Conservation (phyloP, 2,113 vertebrate species). For the Notiomystis cincta region DNA sequence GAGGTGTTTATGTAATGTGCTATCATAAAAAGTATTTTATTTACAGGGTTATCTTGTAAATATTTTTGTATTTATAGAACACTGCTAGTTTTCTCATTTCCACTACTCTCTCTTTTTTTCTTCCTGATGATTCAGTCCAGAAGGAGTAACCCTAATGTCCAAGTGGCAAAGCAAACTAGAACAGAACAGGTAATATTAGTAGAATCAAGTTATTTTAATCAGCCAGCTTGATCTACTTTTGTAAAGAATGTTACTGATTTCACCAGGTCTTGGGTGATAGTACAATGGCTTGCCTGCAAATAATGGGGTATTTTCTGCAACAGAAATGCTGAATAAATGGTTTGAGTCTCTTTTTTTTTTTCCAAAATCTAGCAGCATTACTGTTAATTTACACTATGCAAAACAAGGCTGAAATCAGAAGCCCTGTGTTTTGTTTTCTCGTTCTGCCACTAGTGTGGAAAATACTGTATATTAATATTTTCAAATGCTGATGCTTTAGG, state of each 20-base stretch:
- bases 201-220: not conserved
- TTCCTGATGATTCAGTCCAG: slow-evolving; percentile 22
- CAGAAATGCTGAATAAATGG: not conserved
- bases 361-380: not conserved
- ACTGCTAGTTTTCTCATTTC: not conserved
- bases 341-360: not conserved
- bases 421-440: not conserved
- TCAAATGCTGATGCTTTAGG: not conserved
- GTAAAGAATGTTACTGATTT: not conserved
- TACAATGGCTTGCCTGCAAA: not conserved
- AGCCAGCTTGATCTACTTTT: not conserved
- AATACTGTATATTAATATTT: not conserved
- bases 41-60: not conserved
- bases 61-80: not conserved
- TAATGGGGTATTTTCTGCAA: not conserved
- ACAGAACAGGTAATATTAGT: slow-evolving; percentile 69
- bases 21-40: not conserved
- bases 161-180: slow-evolving; percentile 73
- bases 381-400: not conserved
- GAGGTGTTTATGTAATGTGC: not conserved
- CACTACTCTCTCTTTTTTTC: not conserved
- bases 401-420: not conserved
- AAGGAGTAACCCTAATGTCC: not conserved
- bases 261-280: not conserved
- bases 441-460: not conserved